phyloP scores from a whole-genome alignment of 2,888 invertebrate genomes.

The Merodon equestris region DNA sequence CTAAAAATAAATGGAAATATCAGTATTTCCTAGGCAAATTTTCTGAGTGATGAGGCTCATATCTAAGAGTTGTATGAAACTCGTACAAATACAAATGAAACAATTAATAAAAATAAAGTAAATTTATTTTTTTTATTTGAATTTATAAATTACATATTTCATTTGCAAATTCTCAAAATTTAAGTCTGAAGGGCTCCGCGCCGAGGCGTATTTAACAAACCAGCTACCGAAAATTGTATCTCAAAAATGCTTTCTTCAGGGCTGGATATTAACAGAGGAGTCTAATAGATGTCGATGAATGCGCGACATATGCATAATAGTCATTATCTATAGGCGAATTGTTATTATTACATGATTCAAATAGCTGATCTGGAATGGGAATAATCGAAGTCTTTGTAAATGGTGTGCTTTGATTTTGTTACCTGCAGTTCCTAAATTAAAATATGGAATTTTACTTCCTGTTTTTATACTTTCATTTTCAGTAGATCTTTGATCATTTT shows the following conservation, averaged over 20 bases:
- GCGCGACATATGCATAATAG: slow-evolving; percentile 13
- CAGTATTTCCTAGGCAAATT: no score
- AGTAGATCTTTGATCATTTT: no score
- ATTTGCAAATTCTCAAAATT: slow-evolving; percentile 49
- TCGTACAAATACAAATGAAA: no score
- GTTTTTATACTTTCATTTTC: background rate
- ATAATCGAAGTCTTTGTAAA: background rate
- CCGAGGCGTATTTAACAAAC: background rate
- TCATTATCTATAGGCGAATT: background rate
- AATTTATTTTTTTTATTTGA: no score
- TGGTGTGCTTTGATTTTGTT: background rate
- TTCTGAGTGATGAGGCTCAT: no score
- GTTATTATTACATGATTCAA: background rate
- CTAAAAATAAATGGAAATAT: no score
- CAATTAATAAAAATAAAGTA: no score
- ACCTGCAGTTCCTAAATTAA: no score
- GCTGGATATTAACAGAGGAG: slow-evolving; percentile 27
- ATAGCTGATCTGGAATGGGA: no score
- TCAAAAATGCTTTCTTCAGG: slow-evolving; percentile 32
- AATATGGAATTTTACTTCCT: background rate
- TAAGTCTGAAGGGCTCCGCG: slow-evolving; percentile 6
- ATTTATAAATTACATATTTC: no score
- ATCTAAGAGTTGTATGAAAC: no score
- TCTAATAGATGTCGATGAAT: slow-evolving; percentile 9
- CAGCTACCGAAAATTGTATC: slow-evolving; percentile 33